Evolutionary conservation across 2,888 invertebrate species (phyloP).

Genomic region (Andrena chrysosceles): DNA sequence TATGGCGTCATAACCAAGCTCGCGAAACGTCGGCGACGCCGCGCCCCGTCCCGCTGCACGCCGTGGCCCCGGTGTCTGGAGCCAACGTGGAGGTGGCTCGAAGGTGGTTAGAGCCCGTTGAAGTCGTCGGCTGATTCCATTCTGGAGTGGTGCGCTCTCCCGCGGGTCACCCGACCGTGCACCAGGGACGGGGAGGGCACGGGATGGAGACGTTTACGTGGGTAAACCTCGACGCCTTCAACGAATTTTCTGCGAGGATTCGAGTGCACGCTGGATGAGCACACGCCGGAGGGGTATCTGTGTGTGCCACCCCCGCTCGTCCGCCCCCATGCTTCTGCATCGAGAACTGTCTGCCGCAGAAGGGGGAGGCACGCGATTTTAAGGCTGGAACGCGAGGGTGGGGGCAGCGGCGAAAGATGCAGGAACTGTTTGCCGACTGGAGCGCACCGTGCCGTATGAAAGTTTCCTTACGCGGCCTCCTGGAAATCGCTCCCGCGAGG

Average conservation of each 20-base stretch:
- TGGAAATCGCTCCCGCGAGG: slow-evolving; percentile 24
- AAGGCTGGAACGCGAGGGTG: slow-evolving; percentile 47
- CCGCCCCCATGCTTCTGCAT: slow-evolving; percentile 32
- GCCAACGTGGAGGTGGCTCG: slow-evolving; percentile 36
- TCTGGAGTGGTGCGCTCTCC: slow-evolving; percentile 40
- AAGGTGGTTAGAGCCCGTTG: slow-evolving; percentile 40
- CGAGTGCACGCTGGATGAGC: slow-evolving; percentile 34
- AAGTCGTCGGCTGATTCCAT: slow-evolving; percentile 47
- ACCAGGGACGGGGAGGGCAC: slow-evolving; percentile 35
- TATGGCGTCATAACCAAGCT: slow-evolving; percentile 72
- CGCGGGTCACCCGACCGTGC: slow-evolving; percentile 74
- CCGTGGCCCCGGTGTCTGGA: slow-evolving; percentile 20
- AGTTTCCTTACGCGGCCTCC: slow-evolving; percentile 28
- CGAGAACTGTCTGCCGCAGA: slow-evolving; percentile 73
- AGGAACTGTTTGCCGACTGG: slow-evolving; percentile 39
- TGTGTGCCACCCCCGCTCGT: slow-evolving; percentile 10
- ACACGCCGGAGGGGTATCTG: slow-evolving; percentile 23
- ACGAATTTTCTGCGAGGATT: slow-evolving; percentile 63
- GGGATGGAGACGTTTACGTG: slow-evolving; percentile 78
- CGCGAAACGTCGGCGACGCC: slow-evolving; percentile 65
- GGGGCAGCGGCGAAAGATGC: slow-evolving; percentile 24
- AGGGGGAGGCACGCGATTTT: slow-evolving; percentile 56
- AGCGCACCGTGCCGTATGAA: slow-evolving; percentile 29
- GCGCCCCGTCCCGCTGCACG: slow-evolving; percentile 28
- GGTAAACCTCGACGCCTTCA: slow-evolving; percentile 70